phyloP scores from a whole-genome alignment of 2,888 invertebrate species.

The Carpatolechia fugitivella region DNA sequence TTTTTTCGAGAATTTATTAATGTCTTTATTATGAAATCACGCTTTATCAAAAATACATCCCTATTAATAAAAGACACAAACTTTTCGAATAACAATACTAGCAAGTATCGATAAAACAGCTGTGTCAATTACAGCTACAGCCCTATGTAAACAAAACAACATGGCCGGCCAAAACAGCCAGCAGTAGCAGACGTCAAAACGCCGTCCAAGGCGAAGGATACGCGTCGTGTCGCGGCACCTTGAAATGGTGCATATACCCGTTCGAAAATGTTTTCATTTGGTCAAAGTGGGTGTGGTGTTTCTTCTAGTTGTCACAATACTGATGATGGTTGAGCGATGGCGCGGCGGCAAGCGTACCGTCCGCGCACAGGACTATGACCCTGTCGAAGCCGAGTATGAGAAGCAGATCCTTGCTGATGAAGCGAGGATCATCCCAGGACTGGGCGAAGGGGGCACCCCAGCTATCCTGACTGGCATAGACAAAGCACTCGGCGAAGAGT shows the following conservation, averaged over 20 bases:
- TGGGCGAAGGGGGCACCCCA: conserved; percentile 85
- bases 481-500: conserved; percentile 82
- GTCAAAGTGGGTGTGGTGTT: conserved; percentile 51
- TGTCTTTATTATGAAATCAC: too few relatives aligned
- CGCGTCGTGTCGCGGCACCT: conserved; percentile 30
- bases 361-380: conserved; percentile 39
- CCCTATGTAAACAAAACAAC: not conserved
- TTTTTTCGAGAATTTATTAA: too few relatives aligned
- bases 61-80: too few relatives aligned
- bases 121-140: too few relatives aligned
- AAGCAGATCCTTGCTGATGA: conserved; percentile 81
- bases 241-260: conserved; percentile 60
- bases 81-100: too few relatives aligned
- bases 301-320: conserved; percentile 52
- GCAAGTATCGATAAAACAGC: not conserved
- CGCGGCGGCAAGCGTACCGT: conserved; percentile 58
- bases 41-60: too few relatives aligned
- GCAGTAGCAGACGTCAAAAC: conserved; percentile 24
- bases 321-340: conserved; percentile 65
- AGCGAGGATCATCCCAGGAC: conserved; percentile 81
- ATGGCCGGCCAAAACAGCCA: not conserved
- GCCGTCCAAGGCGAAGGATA: conserved; percentile 26
- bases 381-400: conserved; percentile 57
- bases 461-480: conserved; percentile 84
- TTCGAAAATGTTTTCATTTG: conserved; percentile 63